These are phyloP conservation scores for Ormia ochracea DNA, from an alignment of 2,888 invertebrate species.

Conservation along the genomic window DNA sequence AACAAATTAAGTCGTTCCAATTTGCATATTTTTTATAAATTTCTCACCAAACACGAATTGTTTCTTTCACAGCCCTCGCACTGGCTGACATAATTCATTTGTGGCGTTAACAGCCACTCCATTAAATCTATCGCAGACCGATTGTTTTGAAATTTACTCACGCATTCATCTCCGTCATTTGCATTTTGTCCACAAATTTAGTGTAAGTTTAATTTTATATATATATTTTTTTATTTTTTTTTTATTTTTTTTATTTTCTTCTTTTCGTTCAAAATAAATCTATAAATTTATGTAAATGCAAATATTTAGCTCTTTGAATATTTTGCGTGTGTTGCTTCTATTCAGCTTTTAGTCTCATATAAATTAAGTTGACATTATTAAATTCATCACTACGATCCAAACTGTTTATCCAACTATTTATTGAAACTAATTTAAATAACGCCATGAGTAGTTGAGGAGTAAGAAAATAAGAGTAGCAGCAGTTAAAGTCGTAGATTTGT, in stretches of 20 bases:
- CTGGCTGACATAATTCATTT: constrained; percentile 9
- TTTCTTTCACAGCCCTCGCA: constrained; percentile 10
- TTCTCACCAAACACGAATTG: not conserved
- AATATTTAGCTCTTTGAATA: constrained; percentile 38
- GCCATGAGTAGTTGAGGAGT: constrained; percentile 23
- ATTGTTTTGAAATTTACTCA: constrained; percentile 45
- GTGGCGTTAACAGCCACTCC: constrained; percentile 7
- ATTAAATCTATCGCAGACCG: not conserved
- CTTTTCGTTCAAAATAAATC: constrained; percentile 37
- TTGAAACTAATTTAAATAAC: constrained; percentile 61
- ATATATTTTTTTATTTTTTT: not conserved
- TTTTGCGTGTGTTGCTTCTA: constrained; percentile 54
- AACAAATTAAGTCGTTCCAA: constrained; percentile 38
- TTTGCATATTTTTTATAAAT: constrained; percentile 20
- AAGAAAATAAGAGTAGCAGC: not conserved
- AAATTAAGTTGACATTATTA: constrained; percentile 65
- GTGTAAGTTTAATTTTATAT: constrained; percentile 34
- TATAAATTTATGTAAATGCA: constrained; percentile 37
- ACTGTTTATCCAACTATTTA: constrained; percentile 62
- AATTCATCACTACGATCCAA: constrained; percentile 59
- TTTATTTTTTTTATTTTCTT: not conserved
- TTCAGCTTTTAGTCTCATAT: constrained; percentile 60
- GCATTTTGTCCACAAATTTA: constrained; percentile 45
- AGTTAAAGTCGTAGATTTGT: constrained; percentile 12
- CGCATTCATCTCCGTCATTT: constrained; percentile 51